Evolutionary conservation across 2,113 vertebrate genomes (phyloP).

Genomic region (Ochotona princeps): DNA sequence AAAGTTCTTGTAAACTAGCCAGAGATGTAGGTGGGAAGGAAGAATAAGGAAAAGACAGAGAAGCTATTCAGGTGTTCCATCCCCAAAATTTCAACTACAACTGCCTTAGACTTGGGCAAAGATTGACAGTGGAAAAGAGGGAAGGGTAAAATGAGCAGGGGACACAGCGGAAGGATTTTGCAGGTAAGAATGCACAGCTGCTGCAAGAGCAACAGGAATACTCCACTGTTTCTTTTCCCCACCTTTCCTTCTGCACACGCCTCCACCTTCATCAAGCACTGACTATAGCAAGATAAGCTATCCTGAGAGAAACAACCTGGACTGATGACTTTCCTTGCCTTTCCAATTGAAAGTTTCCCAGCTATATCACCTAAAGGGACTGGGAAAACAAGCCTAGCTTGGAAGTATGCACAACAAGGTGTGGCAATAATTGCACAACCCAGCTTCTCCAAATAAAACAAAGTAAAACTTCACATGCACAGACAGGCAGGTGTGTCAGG

Average conservation of each 20-base stretch:
- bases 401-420: not conserved
- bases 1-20: not conserved
- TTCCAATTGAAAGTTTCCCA: not conserved
- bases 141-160: not conserved
- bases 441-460: conserved; percentile 41
- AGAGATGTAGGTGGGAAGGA: not conserved
- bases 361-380: not conserved
- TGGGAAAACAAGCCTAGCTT: not conserved
- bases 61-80: not conserved
- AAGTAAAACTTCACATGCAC: conserved; percentile 19
- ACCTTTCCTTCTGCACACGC: not conserved
- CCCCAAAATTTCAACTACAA: not conserved
- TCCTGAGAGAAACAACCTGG: conserved; percentile 38
- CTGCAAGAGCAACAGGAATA: not conserved
- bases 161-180: not conserved
- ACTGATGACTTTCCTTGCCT: conserved; percentile 17
- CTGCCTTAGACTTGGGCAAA: not conserved
- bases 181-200: not conserved
- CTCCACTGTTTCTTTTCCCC: not conserved
- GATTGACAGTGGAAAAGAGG: not conserved
- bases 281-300: conserved; percentile 36
- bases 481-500: not conserved
- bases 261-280: not conserved
- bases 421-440: not conserved
- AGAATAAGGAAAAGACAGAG: not conserved